phyloP scores from a whole-genome alignment of 2,888 invertebrate genomes.

The Phyllotreta cruciferae region DNA sequence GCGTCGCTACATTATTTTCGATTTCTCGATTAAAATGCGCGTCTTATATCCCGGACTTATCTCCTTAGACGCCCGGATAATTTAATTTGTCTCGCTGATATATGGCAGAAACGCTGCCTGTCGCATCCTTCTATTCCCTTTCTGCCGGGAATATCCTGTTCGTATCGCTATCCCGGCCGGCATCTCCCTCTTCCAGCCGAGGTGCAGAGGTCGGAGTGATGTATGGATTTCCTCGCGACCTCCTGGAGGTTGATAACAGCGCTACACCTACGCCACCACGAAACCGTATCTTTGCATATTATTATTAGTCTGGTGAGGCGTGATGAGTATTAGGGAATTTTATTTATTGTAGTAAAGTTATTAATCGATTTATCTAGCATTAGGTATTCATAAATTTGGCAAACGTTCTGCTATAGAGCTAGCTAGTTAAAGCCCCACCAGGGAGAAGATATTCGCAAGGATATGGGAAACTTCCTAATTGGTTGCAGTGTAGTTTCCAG shows the following conservation, averaged over 20 bases:
- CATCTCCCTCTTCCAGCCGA: conserved; percentile 48
- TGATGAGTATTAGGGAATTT: no score
- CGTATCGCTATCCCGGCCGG: conserved; percentile 54
- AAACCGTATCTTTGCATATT: conserved; percentile 48
- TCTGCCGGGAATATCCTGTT: conserved; percentile 56
- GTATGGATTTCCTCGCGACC: conserved; percentile 57
- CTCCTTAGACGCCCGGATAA: conserved; percentile 64
- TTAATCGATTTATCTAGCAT: conserved; percentile 41
- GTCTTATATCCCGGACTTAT: conserved; percentile 57
- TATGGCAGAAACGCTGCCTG: conserved; percentile 57
- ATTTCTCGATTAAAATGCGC: conserved; percentile 28
- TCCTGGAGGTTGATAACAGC: conserved; percentile 49
- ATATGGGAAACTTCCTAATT: conserved; percentile 30
- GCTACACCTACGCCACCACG: conserved; percentile 42
- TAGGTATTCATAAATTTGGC: conserved; percentile 55
- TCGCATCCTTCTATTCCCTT: conserved; percentile 42
- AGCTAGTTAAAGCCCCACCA: neutral
- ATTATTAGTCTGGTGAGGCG: conserved; percentile 7
- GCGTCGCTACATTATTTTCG: no score
- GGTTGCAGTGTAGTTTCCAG: conserved; percentile 23
- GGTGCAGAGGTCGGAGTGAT: conserved; percentile 48
- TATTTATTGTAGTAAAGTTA: neutral
- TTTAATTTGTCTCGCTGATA: conserved; percentile 67
- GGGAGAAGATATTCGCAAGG: conserved; percentile 16
- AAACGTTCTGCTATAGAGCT: conserved; percentile 16